Evolutionary conservation across 2,113 vertebrate genomes (phyloP).

Genomic region (Opisthocomus hoazin): DNA sequence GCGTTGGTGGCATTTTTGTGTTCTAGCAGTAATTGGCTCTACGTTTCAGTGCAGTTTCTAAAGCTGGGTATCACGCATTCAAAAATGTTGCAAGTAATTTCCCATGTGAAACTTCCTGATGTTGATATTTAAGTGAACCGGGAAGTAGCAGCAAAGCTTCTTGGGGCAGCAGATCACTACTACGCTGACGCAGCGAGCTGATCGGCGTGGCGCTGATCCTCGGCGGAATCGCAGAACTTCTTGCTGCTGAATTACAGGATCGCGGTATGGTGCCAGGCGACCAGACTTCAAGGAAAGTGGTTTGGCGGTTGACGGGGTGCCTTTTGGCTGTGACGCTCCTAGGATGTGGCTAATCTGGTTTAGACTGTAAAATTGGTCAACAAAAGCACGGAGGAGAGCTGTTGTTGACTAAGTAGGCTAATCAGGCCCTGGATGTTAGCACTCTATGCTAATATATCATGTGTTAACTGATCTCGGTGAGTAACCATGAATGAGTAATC

Average conservation of each 20-base stretch:
- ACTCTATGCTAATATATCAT: rapidly evolving
- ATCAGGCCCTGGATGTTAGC: background rate
- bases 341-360: background rate
- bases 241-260: background rate
- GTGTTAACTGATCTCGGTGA: background rate
- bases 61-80: background rate
- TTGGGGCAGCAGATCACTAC: background rate
- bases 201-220: rapidly evolving
- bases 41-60: background rate
- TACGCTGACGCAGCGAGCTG: background rate
- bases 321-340: background rate
- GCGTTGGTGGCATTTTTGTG: background rate
- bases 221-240: background rate
- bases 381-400: background rate
- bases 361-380: background rate
- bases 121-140: background rate
- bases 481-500: background rate
- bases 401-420: background rate
- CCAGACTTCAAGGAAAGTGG: background rate
- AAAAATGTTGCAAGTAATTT: background rate
- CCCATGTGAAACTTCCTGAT: background rate
- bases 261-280: background rate
- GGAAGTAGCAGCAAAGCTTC: background rate
- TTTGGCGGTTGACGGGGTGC: background rate
- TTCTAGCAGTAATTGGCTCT: background rate